Percentiles rank a stretch among this genome's conserved stretches.
Evolutionary conservation across 2,113 vertebrate species (phyloP).

Genomic region (Cebus imitator): DNA sequence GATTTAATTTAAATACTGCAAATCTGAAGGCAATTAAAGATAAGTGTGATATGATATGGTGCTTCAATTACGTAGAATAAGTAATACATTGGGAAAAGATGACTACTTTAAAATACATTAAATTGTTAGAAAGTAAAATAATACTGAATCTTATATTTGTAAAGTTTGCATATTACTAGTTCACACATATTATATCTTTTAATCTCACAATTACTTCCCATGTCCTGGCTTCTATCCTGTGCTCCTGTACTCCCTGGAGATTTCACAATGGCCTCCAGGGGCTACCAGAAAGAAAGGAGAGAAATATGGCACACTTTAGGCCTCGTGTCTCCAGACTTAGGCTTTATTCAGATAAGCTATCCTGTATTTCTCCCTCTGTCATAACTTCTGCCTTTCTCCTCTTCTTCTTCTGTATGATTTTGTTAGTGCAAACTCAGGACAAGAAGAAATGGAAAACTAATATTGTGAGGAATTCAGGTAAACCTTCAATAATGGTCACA

Average conservation of each 20-base stretch:
- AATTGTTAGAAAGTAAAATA: neutral
- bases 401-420: neutral
- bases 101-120: neutral
- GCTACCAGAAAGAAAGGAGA: neutral
- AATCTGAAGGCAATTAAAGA: neutral
- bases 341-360: neutral
- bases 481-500: neutral
- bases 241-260: neutral
- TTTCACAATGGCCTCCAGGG: neutral
- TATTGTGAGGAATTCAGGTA: neutral
- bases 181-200: neutral
- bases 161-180: neutral
- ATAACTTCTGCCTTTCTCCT: rapidly evolving
- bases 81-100: neutral
- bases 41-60: neutral
- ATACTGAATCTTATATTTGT: neutral
- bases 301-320: neutral
- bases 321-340: too few relatives aligned
- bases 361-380: neutral
- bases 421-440: neutral
- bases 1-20: neutral
- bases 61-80: neutral
- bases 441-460: neutral
- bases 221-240: neutral
- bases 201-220: neutral